Percentiles rank a stretch among this genome's conserved stretches.
Evolutionary conservation across 2,797 vertebrate species (phyloP).

Genomic region (Prionace glauca): DNA sequence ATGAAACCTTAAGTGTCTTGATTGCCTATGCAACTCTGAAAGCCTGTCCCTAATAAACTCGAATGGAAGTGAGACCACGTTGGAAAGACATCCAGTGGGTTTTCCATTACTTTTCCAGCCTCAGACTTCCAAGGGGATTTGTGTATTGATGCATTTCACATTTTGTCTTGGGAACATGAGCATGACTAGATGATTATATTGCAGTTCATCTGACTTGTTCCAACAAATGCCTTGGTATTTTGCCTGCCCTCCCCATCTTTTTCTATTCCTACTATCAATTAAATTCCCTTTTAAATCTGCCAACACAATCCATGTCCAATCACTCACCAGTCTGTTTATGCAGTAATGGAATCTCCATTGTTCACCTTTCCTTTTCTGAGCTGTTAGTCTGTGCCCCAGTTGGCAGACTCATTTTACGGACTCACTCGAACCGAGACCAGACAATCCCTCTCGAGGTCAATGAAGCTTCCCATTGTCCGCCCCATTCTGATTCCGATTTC

Average conservation of each 20-base stretch:
- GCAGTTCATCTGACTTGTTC: neutral
- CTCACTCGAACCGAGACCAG: too few species aligned
- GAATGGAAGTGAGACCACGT: neutral
- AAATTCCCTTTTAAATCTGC: neutral
- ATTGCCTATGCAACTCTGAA: neutral
- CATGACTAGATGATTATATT: neutral
- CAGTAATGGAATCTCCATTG: neutral
- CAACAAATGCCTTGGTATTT: neutral
- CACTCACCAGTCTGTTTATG: neutral
- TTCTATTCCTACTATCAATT: neutral
- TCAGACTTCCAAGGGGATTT: neutral
- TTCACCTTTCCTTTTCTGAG: neutral
- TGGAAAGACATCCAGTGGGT: too few species aligned
- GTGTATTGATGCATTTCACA: neutral
- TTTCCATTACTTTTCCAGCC: neutral
- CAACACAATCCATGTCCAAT: neutral
- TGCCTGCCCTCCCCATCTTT: neutral
- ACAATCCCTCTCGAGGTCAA: too few species aligned
- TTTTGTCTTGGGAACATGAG: neutral
- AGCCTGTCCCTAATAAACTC: neutral
- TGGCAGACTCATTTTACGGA: neutral
- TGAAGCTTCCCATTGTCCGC: too few species aligned
- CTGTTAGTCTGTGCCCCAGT: neutral
- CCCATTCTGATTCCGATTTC: too few species aligned
- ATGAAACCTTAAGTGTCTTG: neutral